Conservation (phyloP, 2,888 invertebrate species). For the Schizotus pectinicornis region DNA sequence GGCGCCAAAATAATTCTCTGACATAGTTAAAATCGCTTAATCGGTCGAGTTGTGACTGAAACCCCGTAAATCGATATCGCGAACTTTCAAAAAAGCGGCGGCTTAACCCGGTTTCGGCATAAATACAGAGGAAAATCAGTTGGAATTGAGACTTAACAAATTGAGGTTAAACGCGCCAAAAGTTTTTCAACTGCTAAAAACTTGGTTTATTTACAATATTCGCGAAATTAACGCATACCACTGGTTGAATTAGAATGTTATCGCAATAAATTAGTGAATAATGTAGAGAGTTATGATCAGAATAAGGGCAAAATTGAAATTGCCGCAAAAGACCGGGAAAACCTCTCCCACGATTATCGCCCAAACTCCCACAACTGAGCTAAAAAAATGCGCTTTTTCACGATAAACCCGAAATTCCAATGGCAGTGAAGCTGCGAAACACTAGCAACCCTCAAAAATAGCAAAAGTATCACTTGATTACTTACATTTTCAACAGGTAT, state of each 20-base stretch:
- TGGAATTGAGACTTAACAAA: neutral
- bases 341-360: constrained; percentile 6
- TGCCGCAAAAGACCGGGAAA: constrained; percentile 16
- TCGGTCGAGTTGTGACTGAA: no score
- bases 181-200: neutral
- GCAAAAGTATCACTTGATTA: no score
- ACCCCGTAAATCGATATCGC: no score
- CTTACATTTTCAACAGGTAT: neutral
- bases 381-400: neutral
- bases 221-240: no score
- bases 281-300: constrained; percentile 1
- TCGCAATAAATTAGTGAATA: neutral
- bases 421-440: constrained; percentile 4
- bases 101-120: no score
- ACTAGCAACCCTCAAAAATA: neutral
- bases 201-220: no score
- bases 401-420: neutral
- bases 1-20: constrained; percentile 12
- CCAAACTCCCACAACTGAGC: neutral
- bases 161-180: constrained; percentile 1
- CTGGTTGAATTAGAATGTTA: neutral
- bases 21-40: constrained; percentile 1
- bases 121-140: no score
- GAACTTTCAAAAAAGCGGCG: no score
- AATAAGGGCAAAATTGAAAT: neutral